Conservation (phyloP, 2,113 vertebrate species). For the Rhombomys opimus region DNA sequence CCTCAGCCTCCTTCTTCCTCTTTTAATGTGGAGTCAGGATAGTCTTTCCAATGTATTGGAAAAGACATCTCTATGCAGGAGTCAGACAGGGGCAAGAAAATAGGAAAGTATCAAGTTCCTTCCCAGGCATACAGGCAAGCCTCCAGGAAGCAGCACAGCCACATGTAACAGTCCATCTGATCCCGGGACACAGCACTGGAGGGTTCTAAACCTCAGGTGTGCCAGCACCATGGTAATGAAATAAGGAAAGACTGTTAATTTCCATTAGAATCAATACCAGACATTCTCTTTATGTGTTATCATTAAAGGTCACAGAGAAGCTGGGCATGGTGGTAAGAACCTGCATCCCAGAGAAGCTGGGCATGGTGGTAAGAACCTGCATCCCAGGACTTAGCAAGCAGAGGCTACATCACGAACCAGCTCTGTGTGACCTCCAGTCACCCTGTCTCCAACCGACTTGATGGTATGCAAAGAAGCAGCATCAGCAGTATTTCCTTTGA, state of each 20-base stretch:
- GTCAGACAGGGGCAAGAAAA: background rate
- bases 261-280: background rate
- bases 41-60: background rate
- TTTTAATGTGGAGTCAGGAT: background rate
- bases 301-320: background rate
- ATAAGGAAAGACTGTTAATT: background rate
- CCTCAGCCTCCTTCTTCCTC: background rate
- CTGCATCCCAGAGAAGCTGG: background rate
- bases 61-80: background rate
- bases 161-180: background rate
- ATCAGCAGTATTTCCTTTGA: background rate
- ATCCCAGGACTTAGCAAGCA: background rate
- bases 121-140: background rate
- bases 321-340: too few relatives aligned
- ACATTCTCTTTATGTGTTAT: background rate
- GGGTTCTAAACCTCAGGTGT: background rate
- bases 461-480: background rate
- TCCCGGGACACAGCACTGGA: background rate
- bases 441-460: background rate
- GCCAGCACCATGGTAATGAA: background rate
- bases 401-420: too few relatives aligned
- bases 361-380: too few relatives aligned
- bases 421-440: background rate
- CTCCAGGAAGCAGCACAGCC: background rate
- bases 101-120: background rate